These are phyloP conservation scores for Actias luna DNA, from an alignment of 2,888 invertebrate genomes.

Conservation along the genomic window DNA sequence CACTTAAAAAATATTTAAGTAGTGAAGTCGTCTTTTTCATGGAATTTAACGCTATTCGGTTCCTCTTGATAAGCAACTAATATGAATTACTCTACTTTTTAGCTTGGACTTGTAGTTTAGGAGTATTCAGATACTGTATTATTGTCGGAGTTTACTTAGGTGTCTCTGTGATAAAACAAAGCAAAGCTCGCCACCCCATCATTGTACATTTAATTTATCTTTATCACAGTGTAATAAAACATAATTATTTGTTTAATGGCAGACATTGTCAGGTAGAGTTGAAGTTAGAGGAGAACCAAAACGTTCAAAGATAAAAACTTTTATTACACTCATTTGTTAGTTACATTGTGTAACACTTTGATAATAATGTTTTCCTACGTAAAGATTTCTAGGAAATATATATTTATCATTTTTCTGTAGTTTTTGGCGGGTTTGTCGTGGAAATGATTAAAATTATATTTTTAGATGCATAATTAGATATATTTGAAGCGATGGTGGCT, in stretches of 20 bases:
- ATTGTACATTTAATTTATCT: neutral
- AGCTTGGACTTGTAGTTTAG: no score
- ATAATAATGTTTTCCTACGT: neutral
- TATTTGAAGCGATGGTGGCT: no score
- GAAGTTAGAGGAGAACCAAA: neutral
- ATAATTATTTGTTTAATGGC: neutral
- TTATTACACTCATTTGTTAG: slow-evolving; percentile 2
- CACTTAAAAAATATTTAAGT: no score
- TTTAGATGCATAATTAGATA: no score
- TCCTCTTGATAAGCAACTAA: no score
- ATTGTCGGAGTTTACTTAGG: no score
- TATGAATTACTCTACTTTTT: no score
- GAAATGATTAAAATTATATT: slow-evolving; percentile 1
- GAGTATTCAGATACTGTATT: no score
- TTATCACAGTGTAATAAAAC: slow-evolving; percentile 1
- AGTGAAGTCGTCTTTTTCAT: no score
- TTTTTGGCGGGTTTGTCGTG: neutral
- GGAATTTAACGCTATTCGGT: no score
- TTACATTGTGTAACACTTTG: neutral
- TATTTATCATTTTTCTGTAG: neutral
- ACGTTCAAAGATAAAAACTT: neutral
- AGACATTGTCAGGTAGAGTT: neutral
- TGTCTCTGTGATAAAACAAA: no score
- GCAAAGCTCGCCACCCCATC: neutral
- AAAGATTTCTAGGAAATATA: slow-evolving; percentile 1